Conservation (phyloP, 2,888 invertebrate species). For the Liposcelis brunnea region DNA sequence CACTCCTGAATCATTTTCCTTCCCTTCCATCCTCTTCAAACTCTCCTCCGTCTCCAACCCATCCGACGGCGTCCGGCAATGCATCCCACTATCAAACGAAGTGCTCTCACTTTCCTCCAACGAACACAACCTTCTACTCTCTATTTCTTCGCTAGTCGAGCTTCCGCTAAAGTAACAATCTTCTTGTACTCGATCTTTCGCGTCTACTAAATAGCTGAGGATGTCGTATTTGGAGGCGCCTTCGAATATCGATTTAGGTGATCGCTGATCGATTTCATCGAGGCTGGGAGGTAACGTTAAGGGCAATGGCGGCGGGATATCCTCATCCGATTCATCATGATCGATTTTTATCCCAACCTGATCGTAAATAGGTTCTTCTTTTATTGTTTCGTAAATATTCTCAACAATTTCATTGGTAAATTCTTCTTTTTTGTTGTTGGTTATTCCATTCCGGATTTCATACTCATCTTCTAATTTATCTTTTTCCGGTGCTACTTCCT, state of each 20-base stretch:
- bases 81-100: background rate
- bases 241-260: constrained; percentile 35
- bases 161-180: constrained; percentile 34
- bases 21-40: constrained; percentile 18
- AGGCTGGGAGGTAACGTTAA: constrained; percentile 54
- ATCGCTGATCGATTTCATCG: constrained; percentile 43
- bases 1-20: constrained; percentile 14
- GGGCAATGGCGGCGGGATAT: constrained; percentile 54
- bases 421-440: background rate
- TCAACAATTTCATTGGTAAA: constrained; percentile 22
- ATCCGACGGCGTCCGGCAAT: constrained; percentile 11
- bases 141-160: background rate
- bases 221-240: constrained; percentile 80
- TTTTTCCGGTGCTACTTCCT: constrained; percentile 12
- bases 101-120: constrained; percentile 5
- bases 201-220: constrained; percentile 73
- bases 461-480: constrained; percentile 18
- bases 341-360: constrained; percentile 21
- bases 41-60: constrained; percentile 18
- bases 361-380: constrained; percentile 28
- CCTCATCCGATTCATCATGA: constrained; percentile 20
- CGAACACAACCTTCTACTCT: background rate
- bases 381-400: constrained; percentile 28
- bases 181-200: constrained; percentile 56
- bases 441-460: constrained; percentile 15